Evolutionary conservation across 2,888 invertebrate genomes (phyloP).

Genomic region (Drosophila mayaguana): DNA sequence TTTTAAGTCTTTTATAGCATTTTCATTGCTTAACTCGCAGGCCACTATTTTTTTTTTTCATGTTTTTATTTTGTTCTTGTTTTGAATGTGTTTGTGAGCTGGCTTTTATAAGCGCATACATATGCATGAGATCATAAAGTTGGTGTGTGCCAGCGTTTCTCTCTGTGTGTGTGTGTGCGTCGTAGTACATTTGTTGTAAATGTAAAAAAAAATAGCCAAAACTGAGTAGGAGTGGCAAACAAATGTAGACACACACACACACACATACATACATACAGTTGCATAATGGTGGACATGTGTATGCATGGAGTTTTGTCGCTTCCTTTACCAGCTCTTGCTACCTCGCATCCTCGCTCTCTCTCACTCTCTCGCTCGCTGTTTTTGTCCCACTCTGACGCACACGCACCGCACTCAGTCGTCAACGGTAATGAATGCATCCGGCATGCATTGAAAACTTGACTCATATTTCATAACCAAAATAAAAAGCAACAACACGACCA

Average conservation of each 20-base stretch:
- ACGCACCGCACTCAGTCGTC: slow-evolving; percentile 59
- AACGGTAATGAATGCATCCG: slow-evolving; percentile 81
- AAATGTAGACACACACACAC: slow-evolving; percentile 15
- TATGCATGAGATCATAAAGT: slow-evolving; percentile 76
- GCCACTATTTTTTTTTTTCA: slow-evolving; percentile 13
- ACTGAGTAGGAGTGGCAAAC: slow-evolving; percentile 38
- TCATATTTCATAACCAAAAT: slow-evolving; percentile 79
- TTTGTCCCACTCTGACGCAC: slow-evolving; percentile 3
- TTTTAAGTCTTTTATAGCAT: slow-evolving; percentile 28
- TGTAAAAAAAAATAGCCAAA: slow-evolving; percentile 61
- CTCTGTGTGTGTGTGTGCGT: slow-evolving; percentile 18
- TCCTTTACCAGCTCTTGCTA: slow-evolving; percentile 13
- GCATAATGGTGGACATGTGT: slow-evolving; percentile 66
- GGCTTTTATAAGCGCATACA: slow-evolving; percentile 66
- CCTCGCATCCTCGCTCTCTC: background rate
- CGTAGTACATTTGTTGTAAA: slow-evolving; percentile 71
- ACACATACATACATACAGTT: slow-evolving; percentile 18
- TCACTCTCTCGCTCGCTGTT: slow-evolving; percentile 6
- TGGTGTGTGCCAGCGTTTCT: slow-evolving; percentile 28
- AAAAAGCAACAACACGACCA: slow-evolving; percentile 29
- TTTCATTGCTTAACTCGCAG: slow-evolving; percentile 39
- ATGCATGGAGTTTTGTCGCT: slow-evolving; percentile 42
- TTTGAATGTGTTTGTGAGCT: slow-evolving; percentile 24
- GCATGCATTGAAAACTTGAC: slow-evolving; percentile 81
- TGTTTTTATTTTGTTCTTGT: slow-evolving; percentile 15